phyloP scores from a whole-genome alignment of 2,888 invertebrate species.

The Perdita meconis region DNA sequence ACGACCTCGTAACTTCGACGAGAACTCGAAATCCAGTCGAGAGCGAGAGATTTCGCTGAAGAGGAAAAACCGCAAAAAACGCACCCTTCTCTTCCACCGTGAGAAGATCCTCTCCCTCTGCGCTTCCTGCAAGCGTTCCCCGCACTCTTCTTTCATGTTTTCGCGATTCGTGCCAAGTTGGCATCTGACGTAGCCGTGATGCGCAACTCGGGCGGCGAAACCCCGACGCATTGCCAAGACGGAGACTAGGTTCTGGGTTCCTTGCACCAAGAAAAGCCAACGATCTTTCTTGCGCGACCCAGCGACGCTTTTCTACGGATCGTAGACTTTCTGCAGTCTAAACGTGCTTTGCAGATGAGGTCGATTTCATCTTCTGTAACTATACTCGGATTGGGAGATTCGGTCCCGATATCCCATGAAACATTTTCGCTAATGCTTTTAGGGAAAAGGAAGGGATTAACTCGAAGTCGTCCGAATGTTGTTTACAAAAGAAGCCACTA shows the following conservation, averaged over 20 bases:
- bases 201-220: constrained; percentile 37
- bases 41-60: constrained; percentile 59
- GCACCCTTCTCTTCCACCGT: constrained; percentile 12
- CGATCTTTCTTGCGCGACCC: constrained; percentile 23
- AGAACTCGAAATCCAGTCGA: constrained; percentile 60
- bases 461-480: background rate
- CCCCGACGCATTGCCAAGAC: background rate
- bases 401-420: too few relatives aligned
- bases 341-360: too few relatives aligned
- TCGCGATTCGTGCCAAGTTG: constrained; percentile 51
- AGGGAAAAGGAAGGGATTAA: background rate
- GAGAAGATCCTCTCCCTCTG: background rate
- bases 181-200: constrained; percentile 44
- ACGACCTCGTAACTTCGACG: constrained; percentile 58
- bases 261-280: constrained; percentile 38
- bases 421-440: too few relatives aligned
- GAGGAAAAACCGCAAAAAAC: constrained; percentile 56
- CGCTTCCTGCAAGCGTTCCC: background rate
- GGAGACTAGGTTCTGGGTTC: constrained; percentile 1
- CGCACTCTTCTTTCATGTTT: background rate
- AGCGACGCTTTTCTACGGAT: background rate
- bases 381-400: too few relatives aligned
- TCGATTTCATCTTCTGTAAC: too few relatives aligned
- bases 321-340: too few relatives aligned
- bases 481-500: background rate